These are phyloP conservation scores for Petrosia ficiformis DNA, from an alignment of 37 sponge, comb jelly and placozoan genomes.

Conservation along the genomic window DNA sequence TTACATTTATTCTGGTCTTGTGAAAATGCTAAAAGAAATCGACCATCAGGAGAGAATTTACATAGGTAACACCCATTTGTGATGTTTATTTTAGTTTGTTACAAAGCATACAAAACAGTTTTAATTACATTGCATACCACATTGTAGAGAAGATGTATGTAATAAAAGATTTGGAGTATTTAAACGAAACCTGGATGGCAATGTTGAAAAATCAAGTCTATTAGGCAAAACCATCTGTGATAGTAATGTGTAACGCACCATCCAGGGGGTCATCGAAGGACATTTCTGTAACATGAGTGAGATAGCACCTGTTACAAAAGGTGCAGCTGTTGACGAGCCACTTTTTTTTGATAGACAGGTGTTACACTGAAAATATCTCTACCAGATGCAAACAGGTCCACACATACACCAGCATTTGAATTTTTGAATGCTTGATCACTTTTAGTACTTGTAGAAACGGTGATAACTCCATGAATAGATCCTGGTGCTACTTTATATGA, in stretches of 20 bases:
- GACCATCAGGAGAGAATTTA: constrained; percentile 90
- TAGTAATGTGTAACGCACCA: constrained; percentile 18
- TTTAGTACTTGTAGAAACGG: constrained; percentile 32
- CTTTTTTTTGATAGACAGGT: not conserved
- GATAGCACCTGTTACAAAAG: constrained; percentile 61
- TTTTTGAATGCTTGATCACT: constrained; percentile 8
- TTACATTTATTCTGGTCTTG: too few relatives aligned
- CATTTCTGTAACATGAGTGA: constrained; percentile 66
- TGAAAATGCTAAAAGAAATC: constrained; percentile 69
- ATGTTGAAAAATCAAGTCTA: constrained; percentile 7
- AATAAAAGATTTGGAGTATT: constrained; percentile 50
- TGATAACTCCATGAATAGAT: constrained; percentile 22
- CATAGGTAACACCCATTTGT: constrained; percentile 61
- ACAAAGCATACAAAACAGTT: too few relatives aligned
- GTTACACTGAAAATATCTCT: constrained; percentile 21
- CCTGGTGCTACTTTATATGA: constrained; percentile 48
- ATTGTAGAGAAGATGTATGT: constrained; percentile 9
- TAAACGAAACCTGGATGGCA: constrained; percentile 7
- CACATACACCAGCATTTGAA: constrained; percentile 51
- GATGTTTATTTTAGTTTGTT: constrained; percentile 38
- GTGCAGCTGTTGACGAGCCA: constrained; percentile 67
- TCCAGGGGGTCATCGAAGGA: constrained; percentile 39
- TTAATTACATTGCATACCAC: constrained; percentile 29
- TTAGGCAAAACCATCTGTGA: constrained; percentile 16
- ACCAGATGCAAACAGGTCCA: constrained; percentile 72